These are phyloP conservation scores for Drosophila peninsularis DNA, from an alignment of 2,888 invertebrate species.

Conservation along the genomic window DNA sequence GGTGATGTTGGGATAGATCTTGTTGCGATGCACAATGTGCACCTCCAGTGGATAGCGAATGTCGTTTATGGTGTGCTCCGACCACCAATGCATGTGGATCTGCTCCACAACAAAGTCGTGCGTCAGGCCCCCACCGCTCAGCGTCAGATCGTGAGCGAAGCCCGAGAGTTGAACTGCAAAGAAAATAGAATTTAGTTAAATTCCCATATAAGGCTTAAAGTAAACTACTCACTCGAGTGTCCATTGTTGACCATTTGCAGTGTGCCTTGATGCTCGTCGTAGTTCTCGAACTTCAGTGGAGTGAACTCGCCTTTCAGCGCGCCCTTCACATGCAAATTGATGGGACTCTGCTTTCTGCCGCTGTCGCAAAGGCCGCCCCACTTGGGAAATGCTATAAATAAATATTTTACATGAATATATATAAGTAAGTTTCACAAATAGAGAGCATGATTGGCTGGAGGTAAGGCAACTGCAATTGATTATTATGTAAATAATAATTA, in stretches of 20 bases:
- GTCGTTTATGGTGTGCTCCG: conserved; percentile 91
- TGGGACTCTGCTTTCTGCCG: conserved; percentile 91
- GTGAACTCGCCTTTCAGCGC: conserved; percentile 85
- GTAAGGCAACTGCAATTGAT: neutral
- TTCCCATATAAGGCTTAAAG: accelerated
- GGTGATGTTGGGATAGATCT: conserved; percentile 85
- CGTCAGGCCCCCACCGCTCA: conserved; percentile 86
- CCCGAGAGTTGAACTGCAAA: conserved; percentile 76
- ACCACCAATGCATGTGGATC: conserved; percentile 93
- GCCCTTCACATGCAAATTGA: conserved; percentile 88
- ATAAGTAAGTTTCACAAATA: neutral
- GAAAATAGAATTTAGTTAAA: neutral
- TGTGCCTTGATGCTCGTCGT: conserved; percentile 73
- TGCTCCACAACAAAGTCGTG: conserved; percentile 88
- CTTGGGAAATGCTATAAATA: conserved; percentile 81
- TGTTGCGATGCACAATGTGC: conserved; percentile 89
- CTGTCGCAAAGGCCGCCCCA: conserved; percentile 89
- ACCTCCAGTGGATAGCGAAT: conserved; percentile 87
- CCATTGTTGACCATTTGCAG: conserved; percentile 83
- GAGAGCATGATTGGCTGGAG: neutral
- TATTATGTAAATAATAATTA: neutral
- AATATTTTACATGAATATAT: neutral
- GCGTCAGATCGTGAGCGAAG: conserved; percentile 70
- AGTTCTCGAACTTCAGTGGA: conserved; percentile 76
- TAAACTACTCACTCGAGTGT: conserved; percentile 78